Base-by-base conservation (phyloP, 2,113 vertebrate species). In the Tichodroma muraria region DNA sequence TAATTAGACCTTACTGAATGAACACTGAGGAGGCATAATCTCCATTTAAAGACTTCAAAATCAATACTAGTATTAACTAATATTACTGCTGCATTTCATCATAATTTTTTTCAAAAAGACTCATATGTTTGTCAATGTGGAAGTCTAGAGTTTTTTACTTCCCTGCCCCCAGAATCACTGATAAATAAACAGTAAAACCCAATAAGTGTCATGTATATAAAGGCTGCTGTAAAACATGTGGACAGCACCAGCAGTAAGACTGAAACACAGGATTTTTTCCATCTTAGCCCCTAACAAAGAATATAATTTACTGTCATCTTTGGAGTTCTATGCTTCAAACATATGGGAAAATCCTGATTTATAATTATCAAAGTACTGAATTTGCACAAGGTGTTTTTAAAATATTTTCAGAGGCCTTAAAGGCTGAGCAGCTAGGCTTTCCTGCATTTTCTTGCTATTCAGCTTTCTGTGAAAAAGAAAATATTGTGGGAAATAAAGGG, bases 401-500 rank as follows among this genome's bases (percentile, higher is more conserved):
- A 53, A 61, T 31, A 78, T 68, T 68, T 82, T 47, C 77, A 90
- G 37, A 76, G 33, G 16, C 12, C n/a, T 52, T 31, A 82, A 61
- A 92, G 56, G 50, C 56, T 86, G 78, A 88, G 78, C 80, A 94
- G 72, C 10, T 24, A 40, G n/a, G 54, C 53, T 75, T 76, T 87
- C 49, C 69, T 53, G 21, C 52, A 54, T 64, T 83, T 94, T 60
- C 47, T 68, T 85, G 78, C 85, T 82, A 68, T 82, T 95, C 82
- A 93, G 14, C 65, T 81, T 89, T 47, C 42, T 45, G 45, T 59
- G 80, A 65, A 95, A 85, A 94, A 65, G 72, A 85, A 96, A 95
- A 97, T 63, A 83, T 60, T 91, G 93, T 93, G 89, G 89, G 96
- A 96, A 96, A 97, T 92, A 95, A 95, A 88, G 70, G 86, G 71